These are phyloP conservation scores for Typhlomys cinereus DNA, from an alignment of 2,113 vertebrate genomes.

Conservation along the genomic window DNA sequence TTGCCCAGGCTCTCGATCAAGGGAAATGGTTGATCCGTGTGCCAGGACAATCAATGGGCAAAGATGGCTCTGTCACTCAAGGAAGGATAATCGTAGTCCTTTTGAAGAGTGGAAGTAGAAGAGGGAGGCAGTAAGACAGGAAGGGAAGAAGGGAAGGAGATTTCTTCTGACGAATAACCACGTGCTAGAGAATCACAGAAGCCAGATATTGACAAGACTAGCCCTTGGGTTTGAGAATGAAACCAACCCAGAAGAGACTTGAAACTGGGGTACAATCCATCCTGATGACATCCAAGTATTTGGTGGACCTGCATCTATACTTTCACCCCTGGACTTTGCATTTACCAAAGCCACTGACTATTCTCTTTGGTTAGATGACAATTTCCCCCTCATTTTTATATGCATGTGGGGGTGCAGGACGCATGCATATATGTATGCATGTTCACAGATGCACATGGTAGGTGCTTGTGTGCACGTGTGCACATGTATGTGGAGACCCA, in stretches of 20 bases:
- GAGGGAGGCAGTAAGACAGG: neutral
- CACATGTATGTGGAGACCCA: too few species aligned
- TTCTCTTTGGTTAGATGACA: neutral
- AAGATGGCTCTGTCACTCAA: neutral
- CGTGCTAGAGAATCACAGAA: neutral
- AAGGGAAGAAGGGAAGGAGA: neutral
- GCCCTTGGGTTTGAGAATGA: neutral
- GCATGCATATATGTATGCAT: too few species aligned
- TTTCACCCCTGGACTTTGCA: neutral
- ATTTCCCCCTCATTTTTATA: too few species aligned
- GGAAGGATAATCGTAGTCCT: neutral
- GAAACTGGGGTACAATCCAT: neutral
- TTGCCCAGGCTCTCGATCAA: neutral
- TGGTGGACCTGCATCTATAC: neutral
- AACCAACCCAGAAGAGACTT: neutral
- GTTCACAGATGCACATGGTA: too few species aligned
- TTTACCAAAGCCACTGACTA: neutral
- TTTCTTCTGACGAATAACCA: neutral
- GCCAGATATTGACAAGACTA: neutral
- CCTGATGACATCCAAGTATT: neutral
- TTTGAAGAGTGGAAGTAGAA: neutral
- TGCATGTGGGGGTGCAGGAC: too few species aligned
- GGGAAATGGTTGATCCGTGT: neutral
- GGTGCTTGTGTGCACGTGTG: too few species aligned
- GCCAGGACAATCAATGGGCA: neutral